Conservation (phyloP, 2,888 invertebrate genomes). For the Scaptomyza reducta region DNA sequence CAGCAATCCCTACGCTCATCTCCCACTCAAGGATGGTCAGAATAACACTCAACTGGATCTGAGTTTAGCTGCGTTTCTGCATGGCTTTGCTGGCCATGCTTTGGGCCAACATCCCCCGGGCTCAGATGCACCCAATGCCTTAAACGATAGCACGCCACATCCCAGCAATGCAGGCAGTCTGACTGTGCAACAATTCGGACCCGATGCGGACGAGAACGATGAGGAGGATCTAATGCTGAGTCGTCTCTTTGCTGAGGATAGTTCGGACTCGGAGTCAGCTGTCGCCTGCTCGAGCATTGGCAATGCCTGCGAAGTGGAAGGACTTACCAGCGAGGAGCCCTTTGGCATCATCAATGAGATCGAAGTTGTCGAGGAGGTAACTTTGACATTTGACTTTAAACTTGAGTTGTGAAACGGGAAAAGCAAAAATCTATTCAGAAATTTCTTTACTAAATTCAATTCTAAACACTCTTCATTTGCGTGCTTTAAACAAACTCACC, state of each 20-base stretch:
- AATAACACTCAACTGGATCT: constrained; percentile 76
- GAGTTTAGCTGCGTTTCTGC: constrained; percentile 70
- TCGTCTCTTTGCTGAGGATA: constrained; percentile 50
- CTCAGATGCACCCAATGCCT: constrained; percentile 52
- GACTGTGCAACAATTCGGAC: constrained; percentile 62
- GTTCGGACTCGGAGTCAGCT: constrained; percentile 50
- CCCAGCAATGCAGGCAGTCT: constrained; percentile 66
- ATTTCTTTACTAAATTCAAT: too few relatives aligned
- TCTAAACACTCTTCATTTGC: too few relatives aligned
- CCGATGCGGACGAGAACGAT: constrained; percentile 53
- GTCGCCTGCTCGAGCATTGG: constrained; percentile 22
- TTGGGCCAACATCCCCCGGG: constrained; percentile 3
- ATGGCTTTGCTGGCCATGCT: constrained; percentile 55
- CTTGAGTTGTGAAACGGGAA: background rate
- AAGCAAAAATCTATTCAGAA: background rate
- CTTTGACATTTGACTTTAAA: constrained; percentile 6
- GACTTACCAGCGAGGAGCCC: constrained; percentile 56
- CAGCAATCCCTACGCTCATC: constrained; percentile 74
- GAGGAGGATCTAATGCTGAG: constrained; percentile 47
- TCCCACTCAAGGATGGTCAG: constrained; percentile 84
- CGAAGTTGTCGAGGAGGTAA: constrained; percentile 80
- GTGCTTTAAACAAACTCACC: constrained; percentile 19
- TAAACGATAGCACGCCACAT: constrained; percentile 80
- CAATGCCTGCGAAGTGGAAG: constrained; percentile 67
- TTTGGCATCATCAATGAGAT: constrained; percentile 68